phyloP scores from a whole-genome alignment of 37 sponge, comb jelly and placozoan genomes.

The Aplysina aerophoba region DNA sequence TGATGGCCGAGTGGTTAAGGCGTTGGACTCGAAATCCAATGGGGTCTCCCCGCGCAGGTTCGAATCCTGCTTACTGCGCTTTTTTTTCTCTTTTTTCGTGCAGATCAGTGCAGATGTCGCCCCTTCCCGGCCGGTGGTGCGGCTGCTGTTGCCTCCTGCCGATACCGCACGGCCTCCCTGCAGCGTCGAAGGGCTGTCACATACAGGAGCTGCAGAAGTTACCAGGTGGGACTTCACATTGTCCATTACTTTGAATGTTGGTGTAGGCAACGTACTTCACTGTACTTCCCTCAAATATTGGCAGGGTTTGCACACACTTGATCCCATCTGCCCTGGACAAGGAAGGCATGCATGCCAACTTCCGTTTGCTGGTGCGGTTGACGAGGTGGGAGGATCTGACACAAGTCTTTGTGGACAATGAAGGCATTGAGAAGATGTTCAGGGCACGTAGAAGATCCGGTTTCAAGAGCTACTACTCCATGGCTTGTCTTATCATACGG shows the following conservation, averaged over 20 bases:
- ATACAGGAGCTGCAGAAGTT: neutral
- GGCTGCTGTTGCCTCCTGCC: too few relatives aligned
- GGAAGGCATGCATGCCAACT: conserved; percentile 80
- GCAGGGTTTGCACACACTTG: conserved; percentile 61
- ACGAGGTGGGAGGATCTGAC: conserved; percentile 78
- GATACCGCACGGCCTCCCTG: too few relatives aligned
- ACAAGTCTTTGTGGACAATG: conserved; percentile 72
- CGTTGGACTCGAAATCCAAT: conserved; percentile 99
- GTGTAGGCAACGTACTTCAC: neutral
- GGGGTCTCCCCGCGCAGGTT: conserved; percentile 99
- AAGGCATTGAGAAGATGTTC: conserved; percentile 87
- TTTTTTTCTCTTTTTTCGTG: conserved; percentile 52
- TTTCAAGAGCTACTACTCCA: conserved; percentile 87
- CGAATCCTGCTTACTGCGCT: conserved; percentile 99
- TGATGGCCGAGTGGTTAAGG: conserved; percentile 99
- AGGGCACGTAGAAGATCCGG: conserved; percentile 61
- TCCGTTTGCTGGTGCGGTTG: conserved; percentile 82
- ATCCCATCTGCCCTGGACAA: conserved; percentile 54
- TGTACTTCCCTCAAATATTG: too few relatives aligned
- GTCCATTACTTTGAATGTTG: too few relatives aligned
- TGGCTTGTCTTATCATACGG: conserved; percentile 73
- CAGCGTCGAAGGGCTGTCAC: too few relatives aligned
- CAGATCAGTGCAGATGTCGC: too few relatives aligned
- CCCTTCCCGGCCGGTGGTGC: too few relatives aligned
- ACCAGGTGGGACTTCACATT: neutral